Base-by-base conservation (phyloP, 2,797 vertebrate species). In the Hafferia zeledoni region DNA sequence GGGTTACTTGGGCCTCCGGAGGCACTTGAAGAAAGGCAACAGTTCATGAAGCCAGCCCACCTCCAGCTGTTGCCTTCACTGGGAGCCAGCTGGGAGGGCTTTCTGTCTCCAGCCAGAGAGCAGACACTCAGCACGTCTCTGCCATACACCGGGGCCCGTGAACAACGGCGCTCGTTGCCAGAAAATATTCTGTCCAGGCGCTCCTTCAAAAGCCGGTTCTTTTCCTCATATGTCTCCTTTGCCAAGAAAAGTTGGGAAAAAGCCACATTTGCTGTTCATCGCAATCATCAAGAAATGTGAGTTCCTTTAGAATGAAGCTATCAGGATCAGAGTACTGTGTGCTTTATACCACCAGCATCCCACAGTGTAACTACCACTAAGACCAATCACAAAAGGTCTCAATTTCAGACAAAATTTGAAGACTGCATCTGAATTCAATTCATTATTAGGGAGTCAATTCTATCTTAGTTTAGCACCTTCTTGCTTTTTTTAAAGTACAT, bases 131-230 rank as follows among this genome's bases (percentile, higher is more conserved):
- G 90, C 87, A 99, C 94, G 90, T 99, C 99, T 22, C 97, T 95
- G 35, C 99, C 99, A 5, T 99, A 99, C 81, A 99, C 1, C 0
- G 99, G 99, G 3, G 98, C 96, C 44, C 98, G 98, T 4, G 97
- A 97, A 64, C 99, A 99, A 47, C 98, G 99, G 2, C 98, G 98
- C 80, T 99, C 99, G 1, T 99, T 99, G 55, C 98, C 98, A 2
- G 79, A 67, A 70, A 99, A 99, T 43, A 99, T 97, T 33, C 98
- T 97, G 83, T 98, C 97, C 91, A 99, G 97, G 4, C 99, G 98
- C 91, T 99, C 99, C 94, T 98, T 99, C 57, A 98, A 65, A 74
- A 99, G 98, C 27, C 98, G 98, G 64, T 90, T 98, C 97, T 99
- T 99, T 93, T 99, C 99, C 92, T 98, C 98, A 0, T 96, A 98